Percentiles rank a stretch among this genome's conserved stretches.
phyloP scores from a whole-genome alignment of 2,888 invertebrate genomes.

The Notodonta dromedarius region DNA sequence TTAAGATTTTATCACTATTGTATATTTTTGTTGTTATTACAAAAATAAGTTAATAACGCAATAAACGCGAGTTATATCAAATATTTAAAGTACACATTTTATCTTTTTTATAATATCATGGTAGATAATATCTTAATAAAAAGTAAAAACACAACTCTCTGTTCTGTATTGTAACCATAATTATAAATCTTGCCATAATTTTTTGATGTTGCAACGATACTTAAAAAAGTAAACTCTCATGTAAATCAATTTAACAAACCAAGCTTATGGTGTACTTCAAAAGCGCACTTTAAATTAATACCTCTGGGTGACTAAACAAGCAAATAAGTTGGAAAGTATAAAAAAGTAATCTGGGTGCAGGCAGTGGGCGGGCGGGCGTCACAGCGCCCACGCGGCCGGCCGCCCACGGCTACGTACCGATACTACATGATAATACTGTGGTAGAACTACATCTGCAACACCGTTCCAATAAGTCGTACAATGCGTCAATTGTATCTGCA shows the following conservation, averaged over 20 bases:
- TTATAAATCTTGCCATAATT: too few species aligned
- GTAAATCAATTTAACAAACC: not conserved
- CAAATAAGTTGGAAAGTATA: conserved; percentile 31
- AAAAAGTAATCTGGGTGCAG: conserved; percentile 42
- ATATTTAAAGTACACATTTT: too few species aligned
- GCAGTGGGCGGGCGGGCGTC: conserved; percentile 45
- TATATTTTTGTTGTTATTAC: too few species aligned
- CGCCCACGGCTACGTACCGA: conserved; percentile 28
- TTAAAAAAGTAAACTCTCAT: too few species aligned
- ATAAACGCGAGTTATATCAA: too few species aligned
- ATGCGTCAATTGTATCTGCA: conserved; percentile 6
- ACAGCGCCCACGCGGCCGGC: conserved; percentile 33
- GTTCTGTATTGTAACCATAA: too few species aligned
- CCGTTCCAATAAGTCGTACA: conserved; percentile 5
- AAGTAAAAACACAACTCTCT: too few species aligned
- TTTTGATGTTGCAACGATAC: too few species aligned
- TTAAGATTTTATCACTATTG: too few species aligned
- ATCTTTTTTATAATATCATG: too few species aligned
- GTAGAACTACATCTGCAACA: not conserved
- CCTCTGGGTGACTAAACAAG: conserved; percentile 22
- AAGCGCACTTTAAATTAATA: conserved; percentile 3
- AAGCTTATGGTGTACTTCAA: not conserved
- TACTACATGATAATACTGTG: conserved; percentile 19
- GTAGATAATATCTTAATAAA: too few species aligned
- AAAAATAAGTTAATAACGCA: too few species aligned